Base-by-base conservation (phyloP, 2,888 invertebrate species). In the Branchipolynoe longqiensis region DNA sequence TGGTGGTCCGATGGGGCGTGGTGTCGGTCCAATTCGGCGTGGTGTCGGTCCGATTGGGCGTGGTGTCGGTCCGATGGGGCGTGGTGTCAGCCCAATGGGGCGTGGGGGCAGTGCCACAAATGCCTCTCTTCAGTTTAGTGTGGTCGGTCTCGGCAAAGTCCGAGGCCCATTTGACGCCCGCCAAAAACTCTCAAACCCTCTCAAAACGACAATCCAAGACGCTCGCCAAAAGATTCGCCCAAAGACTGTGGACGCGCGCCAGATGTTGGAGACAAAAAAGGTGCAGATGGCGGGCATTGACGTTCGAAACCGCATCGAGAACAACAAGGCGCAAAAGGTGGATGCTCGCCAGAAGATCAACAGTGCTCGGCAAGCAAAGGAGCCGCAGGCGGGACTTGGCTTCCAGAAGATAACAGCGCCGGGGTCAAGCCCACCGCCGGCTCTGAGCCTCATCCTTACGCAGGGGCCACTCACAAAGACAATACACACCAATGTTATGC, bases 101-200 rank as follows among this genome's bases (percentile, higher is more conserved):
- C 8, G 38, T 14, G 38, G 33, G 22, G 36, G 38, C 8, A n/a
- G 73, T 25, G n/a, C 12, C 18, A 54, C 33, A 54, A n/a, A 28
- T 8, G 73, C n/a, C n/a, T 38, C n/a, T 28, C 25, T 58, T 8
- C 56, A 82, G 58, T 82, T 82, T n/a, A 82, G 38, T 58, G 82
- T 82, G 4, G 59, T 59, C 6, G 82, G 82, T 2, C 82, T 82
- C 6, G 82, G 82, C 8, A 82, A 82, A 59, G 56, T 82, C 8
- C 4, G 22, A 2, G 54, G 78, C 8, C n/a, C n/a, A n/a, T 78
- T 78, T 58, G 82, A 82, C 33, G 82, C 82, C 4, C 56, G 82
- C 8, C 82, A 82, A 33, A 82, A 82, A 25, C n/a, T 82, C 8
- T 82, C 82, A 14, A 78, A 78, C 41, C 78, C 78, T 31, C 78